These are phyloP conservation scores for Eleginops maclovinus DNA, from an alignment of 2,113 vertebrate genomes.

Conservation along the genomic window DNA sequence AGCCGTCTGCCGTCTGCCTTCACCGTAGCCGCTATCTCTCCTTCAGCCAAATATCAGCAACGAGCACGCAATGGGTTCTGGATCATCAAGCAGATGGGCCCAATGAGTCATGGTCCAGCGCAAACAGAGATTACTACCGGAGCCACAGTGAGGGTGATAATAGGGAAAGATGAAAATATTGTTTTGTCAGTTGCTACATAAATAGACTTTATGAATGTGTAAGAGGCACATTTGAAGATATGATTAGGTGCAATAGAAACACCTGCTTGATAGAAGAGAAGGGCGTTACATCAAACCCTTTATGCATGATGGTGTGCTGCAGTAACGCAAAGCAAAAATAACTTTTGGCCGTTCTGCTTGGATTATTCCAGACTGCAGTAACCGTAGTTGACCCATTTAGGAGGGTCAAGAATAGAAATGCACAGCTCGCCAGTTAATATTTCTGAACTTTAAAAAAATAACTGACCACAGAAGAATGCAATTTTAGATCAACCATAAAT, in stretches of 20 bases:
- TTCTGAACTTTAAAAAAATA: conserved; percentile 6
- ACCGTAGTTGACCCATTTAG: conserved; percentile 39
- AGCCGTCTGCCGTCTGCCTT: conserved; percentile 38
- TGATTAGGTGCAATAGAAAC: conserved; percentile 9
- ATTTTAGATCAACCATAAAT: background rate
- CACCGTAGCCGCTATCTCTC: conserved; percentile 12
- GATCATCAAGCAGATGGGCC: conserved; percentile 53
- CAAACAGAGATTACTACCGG: background rate
- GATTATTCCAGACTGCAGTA: conserved; percentile 28
- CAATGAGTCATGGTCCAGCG: conserved; percentile 24
- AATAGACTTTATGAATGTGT: background rate
- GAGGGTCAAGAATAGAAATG: conserved; percentile 38
- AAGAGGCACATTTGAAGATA: background rate
- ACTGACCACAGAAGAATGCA: background rate
- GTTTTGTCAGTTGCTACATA: background rate
- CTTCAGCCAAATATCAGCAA: conserved; percentile 51
- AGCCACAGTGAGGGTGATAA: background rate
- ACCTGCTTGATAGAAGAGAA: background rate
- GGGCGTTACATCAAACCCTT: background rate
- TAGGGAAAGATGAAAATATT: background rate
- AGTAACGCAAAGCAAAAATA: conserved; percentile 2
- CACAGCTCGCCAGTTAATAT: background rate
- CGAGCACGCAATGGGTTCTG: conserved; percentile 43
- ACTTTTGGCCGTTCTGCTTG: background rate
- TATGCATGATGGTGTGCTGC: conserved; percentile 1